phyloP scores from a whole-genome alignment of 2,113 vertebrate genomes.

The Pomatorhinus ruficollis region DNA sequence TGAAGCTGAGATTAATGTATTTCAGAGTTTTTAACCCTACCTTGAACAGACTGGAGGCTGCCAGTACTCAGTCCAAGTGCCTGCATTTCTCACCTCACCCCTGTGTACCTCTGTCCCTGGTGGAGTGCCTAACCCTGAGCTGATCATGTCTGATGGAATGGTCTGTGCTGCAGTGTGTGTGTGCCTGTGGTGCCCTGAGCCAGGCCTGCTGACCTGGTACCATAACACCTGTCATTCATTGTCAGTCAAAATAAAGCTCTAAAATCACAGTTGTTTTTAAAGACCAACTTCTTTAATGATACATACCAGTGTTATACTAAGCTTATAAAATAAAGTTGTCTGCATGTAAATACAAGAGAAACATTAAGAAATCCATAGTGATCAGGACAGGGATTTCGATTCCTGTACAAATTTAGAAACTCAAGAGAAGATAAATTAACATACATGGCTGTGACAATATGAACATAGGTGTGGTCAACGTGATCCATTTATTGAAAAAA shows the following conservation, averaged over 20 bases:
- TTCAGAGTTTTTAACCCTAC: constrained; percentile 29
- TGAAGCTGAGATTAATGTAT: background rate
- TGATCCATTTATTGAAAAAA: constrained; percentile 18
- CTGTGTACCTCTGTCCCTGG: background rate
- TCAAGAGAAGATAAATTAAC: constrained; percentile 46
- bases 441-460: constrained; percentile 43
- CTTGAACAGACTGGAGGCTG: constrained; percentile 52
- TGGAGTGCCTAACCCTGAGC: constrained; percentile 70
- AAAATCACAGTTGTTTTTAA: constrained; percentile 72
- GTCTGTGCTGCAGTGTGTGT: constrained; percentile 41
- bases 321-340: constrained; percentile 68
- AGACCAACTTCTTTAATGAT: constrained; percentile 75
- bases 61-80: constrained; percentile 70
- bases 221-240: constrained; percentile 64
- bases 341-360: constrained; percentile 60
- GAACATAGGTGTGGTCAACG: background rate
- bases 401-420: constrained; percentile 64
- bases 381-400: constrained; percentile 10
- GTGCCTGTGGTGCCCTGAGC: constrained; percentile 15
- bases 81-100: constrained; percentile 67
- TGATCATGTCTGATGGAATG: constrained; percentile 26
- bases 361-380: constrained; percentile 57
- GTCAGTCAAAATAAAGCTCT: constrained; percentile 76
- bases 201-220: constrained; percentile 53
- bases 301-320: constrained; percentile 60